Percentiles rank a stretch among this genome's conserved stretches.
Conservation (phyloP, 2,888 invertebrate species). For the Alloscopus bannaensis region DNA sequence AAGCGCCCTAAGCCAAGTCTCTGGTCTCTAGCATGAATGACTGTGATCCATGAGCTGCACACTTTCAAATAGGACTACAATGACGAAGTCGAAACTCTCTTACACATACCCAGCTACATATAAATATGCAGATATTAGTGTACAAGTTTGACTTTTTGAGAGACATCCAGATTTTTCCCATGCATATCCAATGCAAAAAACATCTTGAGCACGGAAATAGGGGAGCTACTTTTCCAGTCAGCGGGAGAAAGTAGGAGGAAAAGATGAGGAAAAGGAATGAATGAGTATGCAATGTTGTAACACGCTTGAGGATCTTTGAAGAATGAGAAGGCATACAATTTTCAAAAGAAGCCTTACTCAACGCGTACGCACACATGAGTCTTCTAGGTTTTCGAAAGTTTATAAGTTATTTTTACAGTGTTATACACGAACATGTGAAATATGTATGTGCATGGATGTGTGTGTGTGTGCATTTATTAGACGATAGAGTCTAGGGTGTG, state of each 20-base stretch:
- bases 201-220: too few species aligned
- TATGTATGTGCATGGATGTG: slow-evolving; percentile 3
- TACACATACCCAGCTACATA: not conserved
- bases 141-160: not conserved
- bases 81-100: not conserved
- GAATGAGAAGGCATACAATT: not conserved
- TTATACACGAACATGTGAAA: not conserved
- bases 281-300: not conserved
- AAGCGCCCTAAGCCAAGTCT: too few species aligned
- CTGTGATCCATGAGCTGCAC: too few species aligned
- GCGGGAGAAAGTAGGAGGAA: slow-evolving; percentile 18
- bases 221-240: slow-evolving; percentile 33
- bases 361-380: too few species aligned
- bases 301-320: not conserved
- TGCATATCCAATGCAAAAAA: slow-evolving; percentile 24
- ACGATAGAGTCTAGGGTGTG: too few species aligned
- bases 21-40: too few species aligned
- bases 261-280: slow-evolving; percentile 9
- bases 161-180: slow-evolving; percentile 29
- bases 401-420: too few species aligned
- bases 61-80: too few species aligned
- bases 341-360: slow-evolving; percentile 15
- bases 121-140: not conserved
- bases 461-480: slow-evolving; percentile 20
- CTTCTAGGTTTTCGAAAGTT: too few species aligned